Base-by-base conservation (phyloP, 2,888 invertebrate species). In the Micropterix aruncella region DNA sequence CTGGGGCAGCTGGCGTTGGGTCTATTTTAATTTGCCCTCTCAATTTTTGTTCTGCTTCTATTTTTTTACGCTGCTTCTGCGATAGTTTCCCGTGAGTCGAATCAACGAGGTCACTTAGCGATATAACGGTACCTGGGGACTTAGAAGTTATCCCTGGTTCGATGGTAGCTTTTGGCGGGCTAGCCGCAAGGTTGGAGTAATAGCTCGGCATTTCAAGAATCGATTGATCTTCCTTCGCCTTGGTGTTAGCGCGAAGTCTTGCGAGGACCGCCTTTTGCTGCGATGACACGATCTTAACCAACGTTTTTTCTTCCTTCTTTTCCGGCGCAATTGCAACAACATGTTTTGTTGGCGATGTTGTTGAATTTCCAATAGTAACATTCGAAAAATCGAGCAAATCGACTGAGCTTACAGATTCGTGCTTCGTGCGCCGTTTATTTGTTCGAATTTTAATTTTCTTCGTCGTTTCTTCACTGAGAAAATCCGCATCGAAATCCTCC, bases 31-130 rank as follows among this genome's bases (percentile, higher is more conserved):
- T 40, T 36, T 50, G 61, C 5, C 60, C 46, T 50, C 62, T 66
- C 48, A 53, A 55, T 3, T 54, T 51, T 1, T 67, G 55, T 44
- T 56, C 61, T 38, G 61, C 56, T 36, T 61, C 58, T 36, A 69
- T 50, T 50, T 74, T 73, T 53, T 79, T 80, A 16, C 79, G 62
- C 54, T 79, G 77, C 50, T 79, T 80, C 53, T 80, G 80, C 1
- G 79, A 80, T 4, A 79, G 51, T 55, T 75, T 78, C n/a, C 70
- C 66, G 1, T 65, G 62, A 46, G 65, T 2, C 62, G 59, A 45
- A 60, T 61, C 47, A 57, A 58, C 1, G 59, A 54, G 17, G 57
- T 43, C 40, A 63, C 65, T 0, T 56, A 46, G 7, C 60, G 44
- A 1, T 59, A 56, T 2, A 59, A 59, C 19, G 62, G 63, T 51